Conservation (phyloP, 2,797 vertebrate genomes). For the Hoplostethus atlanticus region DNA sequence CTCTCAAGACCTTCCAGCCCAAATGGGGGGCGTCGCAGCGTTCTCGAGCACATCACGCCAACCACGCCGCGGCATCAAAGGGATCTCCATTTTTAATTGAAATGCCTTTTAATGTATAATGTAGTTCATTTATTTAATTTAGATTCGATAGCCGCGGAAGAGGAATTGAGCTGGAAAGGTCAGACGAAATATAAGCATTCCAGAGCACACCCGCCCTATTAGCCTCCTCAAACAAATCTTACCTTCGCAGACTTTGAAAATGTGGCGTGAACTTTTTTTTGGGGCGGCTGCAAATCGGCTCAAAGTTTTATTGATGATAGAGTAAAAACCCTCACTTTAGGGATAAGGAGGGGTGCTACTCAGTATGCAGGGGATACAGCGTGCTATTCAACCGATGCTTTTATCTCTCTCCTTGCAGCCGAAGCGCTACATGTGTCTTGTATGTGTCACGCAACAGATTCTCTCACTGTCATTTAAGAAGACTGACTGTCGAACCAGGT, state of each 20-base stretch:
- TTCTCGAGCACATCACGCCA: slow-evolving; percentile 68
- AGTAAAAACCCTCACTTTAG: slow-evolving; percentile 56
- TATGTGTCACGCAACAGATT: slow-evolving; percentile 52
- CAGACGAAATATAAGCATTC: slow-evolving; percentile 68
- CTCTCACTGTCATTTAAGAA: slow-evolving; percentile 55
- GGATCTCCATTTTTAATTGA: slow-evolving; percentile 75
- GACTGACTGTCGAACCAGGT: slow-evolving; percentile 3
- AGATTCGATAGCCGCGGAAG: slow-evolving; percentile 65
- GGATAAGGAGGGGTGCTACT: slow-evolving; percentile 65
- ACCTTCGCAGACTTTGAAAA: slow-evolving; percentile 60
- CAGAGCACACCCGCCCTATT: slow-evolving; percentile 50
- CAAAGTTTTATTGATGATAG: slow-evolving; percentile 72
- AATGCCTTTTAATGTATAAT: slow-evolving; percentile 75
- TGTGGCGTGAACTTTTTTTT: slow-evolving; percentile 56
- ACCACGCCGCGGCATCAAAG: slow-evolving; percentile 66
- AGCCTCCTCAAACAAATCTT: slow-evolving; percentile 68
- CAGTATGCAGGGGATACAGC: slow-evolving; percentile 64
- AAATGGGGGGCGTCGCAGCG: slow-evolving; percentile 33
- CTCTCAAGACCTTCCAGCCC: slow-evolving; percentile 49
- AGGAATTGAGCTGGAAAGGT: slow-evolving; percentile 74
- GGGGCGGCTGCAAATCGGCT: slow-evolving; percentile 61
- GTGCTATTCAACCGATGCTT: slow-evolving; percentile 56
- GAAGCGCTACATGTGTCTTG: slow-evolving; percentile 61
- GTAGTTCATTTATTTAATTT: slow-evolving; percentile 79
- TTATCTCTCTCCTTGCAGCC: slow-evolving; percentile 63